Percentiles rank a stretch among this genome's conserved stretches.
Conservation (phyloP, 1,140 invertebrate species). For the Saccostrea echinata region DNA sequence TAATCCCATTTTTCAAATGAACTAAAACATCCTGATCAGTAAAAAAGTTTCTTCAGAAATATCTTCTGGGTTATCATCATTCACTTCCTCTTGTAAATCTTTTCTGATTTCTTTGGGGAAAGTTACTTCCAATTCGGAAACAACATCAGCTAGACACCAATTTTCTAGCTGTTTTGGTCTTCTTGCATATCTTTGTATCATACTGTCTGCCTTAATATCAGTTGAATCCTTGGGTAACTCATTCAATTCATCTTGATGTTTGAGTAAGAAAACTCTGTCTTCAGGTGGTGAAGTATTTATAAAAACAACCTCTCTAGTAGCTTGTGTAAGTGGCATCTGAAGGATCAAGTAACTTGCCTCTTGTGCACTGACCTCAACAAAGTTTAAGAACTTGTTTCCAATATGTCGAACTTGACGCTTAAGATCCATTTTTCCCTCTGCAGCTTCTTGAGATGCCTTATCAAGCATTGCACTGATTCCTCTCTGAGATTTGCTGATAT, state of each 20-base stretch:
- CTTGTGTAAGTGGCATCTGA: slow-evolving; percentile 53
- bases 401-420: slow-evolving; percentile 42
- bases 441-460: slow-evolving; percentile 54
- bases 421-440: slow-evolving; percentile 43
- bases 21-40: neutral
- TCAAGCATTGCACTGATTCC: slow-evolving; percentile 55
- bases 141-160: slow-evolving; percentile 41
- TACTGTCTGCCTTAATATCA: slow-evolving; percentile 39
- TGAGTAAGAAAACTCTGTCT: slow-evolving; percentile 39
- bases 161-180: slow-evolving; percentile 38
- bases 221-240: slow-evolving; percentile 34
- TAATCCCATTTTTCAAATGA: slow-evolving; percentile 51
- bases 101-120: slow-evolving; percentile 11
- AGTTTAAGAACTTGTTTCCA: slow-evolving; percentile 46
- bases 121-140: slow-evolving; percentile 23
- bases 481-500: slow-evolving; percentile 60
- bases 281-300: slow-evolving; percentile 58
- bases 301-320: slow-evolving; percentile 55
- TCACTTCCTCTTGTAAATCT: neutral
- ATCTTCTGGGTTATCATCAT: slow-evolving; percentile 23
- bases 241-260: slow-evolving; percentile 10
- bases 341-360: slow-evolving; percentile 54
- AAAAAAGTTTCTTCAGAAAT: neutral
- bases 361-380: slow-evolving; percentile 53
- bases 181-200: slow-evolving; percentile 42